Conservation (phyloP, 2,888 invertebrate genomes). For the Frankliniella intonsa region DNA sequence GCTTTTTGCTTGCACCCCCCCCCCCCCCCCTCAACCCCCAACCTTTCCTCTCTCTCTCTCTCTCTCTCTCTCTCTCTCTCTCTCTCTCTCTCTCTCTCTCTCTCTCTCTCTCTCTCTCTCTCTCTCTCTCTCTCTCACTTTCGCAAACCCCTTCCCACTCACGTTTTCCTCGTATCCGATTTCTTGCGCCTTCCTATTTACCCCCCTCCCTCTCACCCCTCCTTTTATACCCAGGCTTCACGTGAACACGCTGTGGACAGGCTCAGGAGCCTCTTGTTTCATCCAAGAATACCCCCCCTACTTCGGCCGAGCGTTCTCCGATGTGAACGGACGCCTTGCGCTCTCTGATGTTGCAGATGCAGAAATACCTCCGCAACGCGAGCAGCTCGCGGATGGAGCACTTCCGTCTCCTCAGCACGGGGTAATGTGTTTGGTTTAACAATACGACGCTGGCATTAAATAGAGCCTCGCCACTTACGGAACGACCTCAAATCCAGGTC, state of each 20-base stretch:
- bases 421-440: background rate
- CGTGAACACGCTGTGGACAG: background rate
- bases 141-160: no score
- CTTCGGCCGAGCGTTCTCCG: background rate
- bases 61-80: no score
- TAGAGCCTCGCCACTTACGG: background rate
- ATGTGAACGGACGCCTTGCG: no score
- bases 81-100: no score
- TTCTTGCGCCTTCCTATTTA: no score
- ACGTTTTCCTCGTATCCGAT: no score
- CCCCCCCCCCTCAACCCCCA: no score
- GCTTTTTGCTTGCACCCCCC: no score
- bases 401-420: background rate
- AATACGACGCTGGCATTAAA: background rate
- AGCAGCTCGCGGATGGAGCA: constrained; percentile 14
- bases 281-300: background rate
- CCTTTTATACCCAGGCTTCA: background rate
- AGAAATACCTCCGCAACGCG: constrained; percentile 9
- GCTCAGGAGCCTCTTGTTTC: background rate
- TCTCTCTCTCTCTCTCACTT: no score
- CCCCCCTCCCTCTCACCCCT: no score
- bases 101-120: no score
- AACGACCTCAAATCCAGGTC: background rate
- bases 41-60: no score
- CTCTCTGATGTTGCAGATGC: background rate